These are phyloP conservation scores for Aspidapion aeneum DNA, from an alignment of 2,888 invertebrate genomes.

Conservation along the genomic window DNA sequence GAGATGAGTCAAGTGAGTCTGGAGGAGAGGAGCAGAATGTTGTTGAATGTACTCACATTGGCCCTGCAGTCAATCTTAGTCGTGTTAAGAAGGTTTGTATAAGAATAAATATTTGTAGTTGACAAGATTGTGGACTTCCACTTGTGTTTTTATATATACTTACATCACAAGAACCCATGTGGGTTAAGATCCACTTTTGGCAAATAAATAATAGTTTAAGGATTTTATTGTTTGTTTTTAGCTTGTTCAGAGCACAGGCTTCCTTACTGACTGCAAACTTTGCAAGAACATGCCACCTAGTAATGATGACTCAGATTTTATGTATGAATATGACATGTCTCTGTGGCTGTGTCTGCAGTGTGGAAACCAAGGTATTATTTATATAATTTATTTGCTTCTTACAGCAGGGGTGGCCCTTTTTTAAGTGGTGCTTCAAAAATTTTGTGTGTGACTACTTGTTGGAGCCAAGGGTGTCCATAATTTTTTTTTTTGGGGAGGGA, in stretches of 20 bases:
- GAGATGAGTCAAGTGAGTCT: conserved; percentile 68
- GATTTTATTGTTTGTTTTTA: conserved; percentile 20
- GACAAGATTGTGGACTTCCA: no score
- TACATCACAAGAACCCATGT: no score
- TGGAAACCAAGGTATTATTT: conserved; percentile 61
- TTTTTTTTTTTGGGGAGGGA: no score
- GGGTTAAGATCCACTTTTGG: no score
- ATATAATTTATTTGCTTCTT: no score
- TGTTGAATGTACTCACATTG: conserved; percentile 64
- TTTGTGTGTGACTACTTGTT: no score
- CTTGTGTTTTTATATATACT: no score
- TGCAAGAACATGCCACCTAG: conserved; percentile 36
- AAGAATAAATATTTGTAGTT: no score
- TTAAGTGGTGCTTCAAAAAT: no score
- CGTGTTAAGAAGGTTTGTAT: conserved; percentile 54
- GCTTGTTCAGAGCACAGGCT: conserved; percentile 45
- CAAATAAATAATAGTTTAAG: no score
- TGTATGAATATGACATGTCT: conserved; percentile 50
- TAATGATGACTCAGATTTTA: conserved; percentile 33
- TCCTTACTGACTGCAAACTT: conserved; percentile 52
- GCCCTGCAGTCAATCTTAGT: conserved; percentile 62
- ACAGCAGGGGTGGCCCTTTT: no score
- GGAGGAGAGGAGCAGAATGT: conserved; percentile 62
- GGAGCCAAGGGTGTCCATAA: no score
- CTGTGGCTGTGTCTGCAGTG: conserved; percentile 82